These are phyloP conservation scores for Phyllotis vaccarum DNA, from an alignment of 2,797 vertebrate genomes.

Conservation along the genomic window DNA sequence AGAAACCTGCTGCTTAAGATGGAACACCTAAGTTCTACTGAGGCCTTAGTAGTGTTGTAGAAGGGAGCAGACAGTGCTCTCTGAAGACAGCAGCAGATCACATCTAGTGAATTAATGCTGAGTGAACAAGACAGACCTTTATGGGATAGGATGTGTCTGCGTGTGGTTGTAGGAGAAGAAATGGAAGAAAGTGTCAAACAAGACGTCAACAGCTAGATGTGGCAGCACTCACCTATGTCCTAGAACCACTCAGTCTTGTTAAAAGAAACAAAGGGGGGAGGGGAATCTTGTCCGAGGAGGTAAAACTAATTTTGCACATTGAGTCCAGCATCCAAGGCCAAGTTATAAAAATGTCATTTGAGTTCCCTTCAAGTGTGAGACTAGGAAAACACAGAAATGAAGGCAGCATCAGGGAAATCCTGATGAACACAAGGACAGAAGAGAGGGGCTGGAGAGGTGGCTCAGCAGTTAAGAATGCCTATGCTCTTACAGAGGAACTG, in stretches of 20 bases:
- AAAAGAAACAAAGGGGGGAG: not conserved
- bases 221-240: not conserved
- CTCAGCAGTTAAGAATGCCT: not conserved
- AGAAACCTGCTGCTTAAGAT: not conserved
- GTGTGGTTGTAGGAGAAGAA: not conserved
- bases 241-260: not conserved
- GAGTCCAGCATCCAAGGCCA: not conserved
- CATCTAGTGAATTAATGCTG: conserved; percentile 11
- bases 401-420: conserved; percentile 7
- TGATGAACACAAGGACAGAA: not conserved
- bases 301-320: conserved; percentile 8
- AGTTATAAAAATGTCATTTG: conserved; percentile 10
- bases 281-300: not conserved
- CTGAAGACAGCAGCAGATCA: not conserved
- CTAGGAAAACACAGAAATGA: conserved; percentile 8
- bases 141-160: not conserved
- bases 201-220: not conserved
- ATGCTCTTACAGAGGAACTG: not conserved
- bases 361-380: conserved; percentile 20
- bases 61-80: not conserved
- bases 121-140: conserved; percentile 43
- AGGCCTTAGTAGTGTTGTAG: not conserved
- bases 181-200: not conserved
- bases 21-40: not conserved
- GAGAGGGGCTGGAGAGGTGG: not conserved